Conservation (phyloP, 2,113 vertebrate species). For the Dasypus novemcinctus region DNA sequence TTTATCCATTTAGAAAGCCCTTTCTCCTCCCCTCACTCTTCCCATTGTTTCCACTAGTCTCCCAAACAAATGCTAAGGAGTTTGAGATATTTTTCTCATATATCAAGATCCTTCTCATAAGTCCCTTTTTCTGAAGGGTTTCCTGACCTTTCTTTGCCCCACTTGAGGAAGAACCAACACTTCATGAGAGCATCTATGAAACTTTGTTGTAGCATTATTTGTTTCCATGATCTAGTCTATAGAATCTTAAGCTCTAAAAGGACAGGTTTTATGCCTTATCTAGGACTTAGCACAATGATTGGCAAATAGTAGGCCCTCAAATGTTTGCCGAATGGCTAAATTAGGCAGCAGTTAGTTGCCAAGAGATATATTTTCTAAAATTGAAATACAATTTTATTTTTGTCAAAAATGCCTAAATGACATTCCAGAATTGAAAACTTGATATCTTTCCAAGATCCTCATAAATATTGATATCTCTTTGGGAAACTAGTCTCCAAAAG, state of each 20-base stretch:
- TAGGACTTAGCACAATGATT: background rate
- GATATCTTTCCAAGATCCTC: background rate
- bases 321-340: background rate
- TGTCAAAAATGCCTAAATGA: slow-evolving; percentile 4
- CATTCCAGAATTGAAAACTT: background rate
- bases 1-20: background rate
- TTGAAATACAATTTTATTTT: background rate
- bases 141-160: background rate
- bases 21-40: background rate
- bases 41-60: background rate
- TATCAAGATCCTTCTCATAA: background rate
- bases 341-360: background rate
- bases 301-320: background rate
- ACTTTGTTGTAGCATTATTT: background rate
- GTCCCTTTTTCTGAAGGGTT: background rate
- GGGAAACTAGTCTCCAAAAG: background rate
- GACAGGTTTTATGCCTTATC: background rate
- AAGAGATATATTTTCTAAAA: slow-evolving; percentile 19
- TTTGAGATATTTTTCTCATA: background rate
- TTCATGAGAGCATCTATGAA: background rate
- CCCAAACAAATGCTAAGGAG: background rate
- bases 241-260: background rate
- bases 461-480: background rate
- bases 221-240: background rate
- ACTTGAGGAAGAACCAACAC: background rate